These are phyloP conservation scores for Podocnemis expansa DNA, from an alignment of 2,113 vertebrate genomes.

Conservation along the genomic window DNA sequence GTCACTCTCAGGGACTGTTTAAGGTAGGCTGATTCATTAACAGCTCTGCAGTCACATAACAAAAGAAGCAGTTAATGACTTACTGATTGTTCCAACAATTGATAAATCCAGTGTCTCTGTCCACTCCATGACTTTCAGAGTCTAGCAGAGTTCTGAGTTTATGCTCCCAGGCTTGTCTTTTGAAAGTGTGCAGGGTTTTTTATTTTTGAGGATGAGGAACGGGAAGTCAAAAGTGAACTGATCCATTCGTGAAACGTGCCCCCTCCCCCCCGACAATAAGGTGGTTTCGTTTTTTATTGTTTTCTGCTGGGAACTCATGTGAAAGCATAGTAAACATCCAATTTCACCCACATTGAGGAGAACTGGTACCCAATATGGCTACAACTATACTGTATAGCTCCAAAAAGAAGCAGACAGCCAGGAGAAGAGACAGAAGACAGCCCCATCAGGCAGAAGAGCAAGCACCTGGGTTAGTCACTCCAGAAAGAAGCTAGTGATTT, in stretches of 20 bases:
- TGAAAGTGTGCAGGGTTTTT: background rate
- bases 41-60: background rate
- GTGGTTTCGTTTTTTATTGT: background rate
- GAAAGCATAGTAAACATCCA: background rate
- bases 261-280: background rate
- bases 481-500: background rate
- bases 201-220: background rate
- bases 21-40: background rate
- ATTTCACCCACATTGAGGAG: background rate
- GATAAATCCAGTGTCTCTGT: background rate
- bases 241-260: background rate
- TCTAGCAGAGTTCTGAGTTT: background rate
- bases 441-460: background rate
- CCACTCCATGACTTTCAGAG: background rate
- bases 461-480: rapidly evolving
- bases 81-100: background rate
- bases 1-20: background rate
- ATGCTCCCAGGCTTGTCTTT: background rate
- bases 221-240: background rate
- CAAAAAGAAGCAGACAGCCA: background rate
- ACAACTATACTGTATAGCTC: background rate
- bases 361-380: background rate
- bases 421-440: background rate
- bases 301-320: background rate
- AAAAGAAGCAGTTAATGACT: background rate